Evolutionary conservation across 2,888 invertebrate genomes (phyloP).

Genomic region (Mesorhabditis sp.): DNA sequence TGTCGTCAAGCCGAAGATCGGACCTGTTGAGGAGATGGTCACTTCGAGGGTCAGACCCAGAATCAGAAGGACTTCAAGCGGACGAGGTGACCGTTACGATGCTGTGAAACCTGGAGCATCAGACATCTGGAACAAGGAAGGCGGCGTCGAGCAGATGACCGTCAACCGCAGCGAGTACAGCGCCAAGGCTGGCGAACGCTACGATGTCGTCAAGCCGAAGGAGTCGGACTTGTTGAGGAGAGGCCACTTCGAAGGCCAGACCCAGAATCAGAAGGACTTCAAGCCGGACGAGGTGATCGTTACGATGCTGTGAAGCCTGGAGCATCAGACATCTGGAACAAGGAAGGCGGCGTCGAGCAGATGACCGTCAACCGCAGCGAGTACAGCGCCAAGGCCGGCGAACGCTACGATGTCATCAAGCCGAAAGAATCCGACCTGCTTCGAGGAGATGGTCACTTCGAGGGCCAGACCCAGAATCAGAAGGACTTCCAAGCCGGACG

Average conservation of each 20-base stretch:
- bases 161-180: conserved; percentile 21
- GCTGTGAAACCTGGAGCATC: conserved; percentile 15
- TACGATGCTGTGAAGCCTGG: conserved; percentile 19
- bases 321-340: conserved; percentile 26
- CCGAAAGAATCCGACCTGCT: conserved; percentile 38
- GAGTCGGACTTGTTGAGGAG: conserved; percentile 20
- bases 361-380: conserved; percentile 25
- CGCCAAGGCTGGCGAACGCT: conserved; percentile 16
- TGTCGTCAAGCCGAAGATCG: neutral
- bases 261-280: conserved; percentile 19
- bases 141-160: conserved; percentile 21
- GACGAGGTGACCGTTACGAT: conserved; percentile 18
- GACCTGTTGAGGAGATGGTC: neutral
- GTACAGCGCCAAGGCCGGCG: conserved; percentile 24
- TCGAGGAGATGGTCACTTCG: conserved; percentile 31
- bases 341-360: conserved; percentile 15
- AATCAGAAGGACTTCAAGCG: conserved; percentile 17
- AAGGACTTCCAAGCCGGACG: conserved; percentile 23
- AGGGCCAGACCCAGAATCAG: conserved; percentile 21
- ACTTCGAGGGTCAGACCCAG: conserved; percentile 20
- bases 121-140: conserved; percentile 22
- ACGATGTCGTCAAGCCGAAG: conserved; percentile 14
- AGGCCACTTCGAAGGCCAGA: conserved; percentile 16
- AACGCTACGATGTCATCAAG: conserved; percentile 25
- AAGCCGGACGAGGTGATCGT: conserved; percentile 27